Conservation (phyloP, 2,113 vertebrate species). For the Melanerpes formicivorus region DNA sequence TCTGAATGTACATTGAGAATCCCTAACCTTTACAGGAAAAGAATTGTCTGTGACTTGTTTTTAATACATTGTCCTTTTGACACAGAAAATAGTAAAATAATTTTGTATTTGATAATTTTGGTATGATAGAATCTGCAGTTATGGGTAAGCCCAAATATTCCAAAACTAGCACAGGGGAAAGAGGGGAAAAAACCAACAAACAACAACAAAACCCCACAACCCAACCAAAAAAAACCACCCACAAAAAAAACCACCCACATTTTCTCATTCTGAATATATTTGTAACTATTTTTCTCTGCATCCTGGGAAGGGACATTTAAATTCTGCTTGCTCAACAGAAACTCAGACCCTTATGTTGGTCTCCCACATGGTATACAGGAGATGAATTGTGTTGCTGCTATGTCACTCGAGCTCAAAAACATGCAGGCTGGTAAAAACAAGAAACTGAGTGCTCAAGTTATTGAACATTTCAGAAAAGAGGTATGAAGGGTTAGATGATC, state of each 20-base stretch:
- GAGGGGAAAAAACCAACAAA: neutral
- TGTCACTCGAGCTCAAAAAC: constrained; percentile 38
- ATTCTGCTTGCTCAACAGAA: constrained; percentile 74
- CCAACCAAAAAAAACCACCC: no score
- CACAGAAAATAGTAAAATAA: constrained; percentile 72
- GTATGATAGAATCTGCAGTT: constrained; percentile 60
- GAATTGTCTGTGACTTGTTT: constrained; percentile 71
- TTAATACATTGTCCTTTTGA: constrained; percentile 51
- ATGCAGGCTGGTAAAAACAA: constrained; percentile 23
- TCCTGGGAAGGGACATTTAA: constrained; percentile 55
- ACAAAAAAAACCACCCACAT: neutral
- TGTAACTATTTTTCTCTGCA: constrained; percentile 64
- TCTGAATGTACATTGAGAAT: constrained; percentile 78
- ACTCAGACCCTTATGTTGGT: constrained; percentile 23
- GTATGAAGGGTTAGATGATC: neutral
- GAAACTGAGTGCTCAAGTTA: constrained; percentile 38
- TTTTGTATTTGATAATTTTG: constrained; percentile 77
- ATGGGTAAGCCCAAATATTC: neutral
- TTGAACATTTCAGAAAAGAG: constrained; percentile 1
- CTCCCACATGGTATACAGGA: constrained; percentile 10
- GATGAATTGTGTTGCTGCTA: constrained; percentile 64
- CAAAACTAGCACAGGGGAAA: neutral
- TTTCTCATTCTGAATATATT: neutral
- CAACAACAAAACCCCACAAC: neutral
- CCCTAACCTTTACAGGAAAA: constrained; percentile 71